Conservation (phyloP, 2,113 vertebrate genomes). For the Gila orcuttii region DNA sequence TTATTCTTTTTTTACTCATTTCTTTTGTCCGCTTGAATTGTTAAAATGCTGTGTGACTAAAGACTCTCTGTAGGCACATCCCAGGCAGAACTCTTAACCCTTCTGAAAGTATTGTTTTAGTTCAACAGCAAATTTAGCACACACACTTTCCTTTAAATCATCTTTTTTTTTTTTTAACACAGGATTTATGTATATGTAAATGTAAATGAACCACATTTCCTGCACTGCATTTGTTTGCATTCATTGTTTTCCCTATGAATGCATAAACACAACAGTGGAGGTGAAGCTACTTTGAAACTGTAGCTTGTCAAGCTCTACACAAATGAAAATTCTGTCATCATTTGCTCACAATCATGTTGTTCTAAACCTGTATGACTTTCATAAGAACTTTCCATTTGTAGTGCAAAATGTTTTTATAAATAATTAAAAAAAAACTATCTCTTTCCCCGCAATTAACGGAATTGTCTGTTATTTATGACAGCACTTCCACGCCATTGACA, state of each 20-base stretch:
- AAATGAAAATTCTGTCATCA: not conserved
- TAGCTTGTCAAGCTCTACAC: not conserved
- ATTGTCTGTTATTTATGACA: no score
- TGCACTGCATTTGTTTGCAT: not conserved
- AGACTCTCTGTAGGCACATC: not conserved
- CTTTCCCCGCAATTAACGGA: no score
- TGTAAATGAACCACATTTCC: not conserved
- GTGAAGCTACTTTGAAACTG: not conserved
- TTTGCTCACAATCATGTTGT: no score
- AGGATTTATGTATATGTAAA: not conserved
- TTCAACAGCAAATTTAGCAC: not conserved
- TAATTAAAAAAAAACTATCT: no score
- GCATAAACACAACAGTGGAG: not conserved
- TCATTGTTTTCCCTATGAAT: not conserved
- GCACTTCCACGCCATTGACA: no score
- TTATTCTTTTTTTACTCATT: not conserved
- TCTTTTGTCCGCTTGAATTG: not conserved
- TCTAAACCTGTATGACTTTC: no score
- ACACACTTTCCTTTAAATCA: not conserved
- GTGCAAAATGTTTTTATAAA: not conserved
- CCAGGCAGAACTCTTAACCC: not conserved
- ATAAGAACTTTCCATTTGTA: not conserved
- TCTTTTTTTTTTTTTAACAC: not conserved
- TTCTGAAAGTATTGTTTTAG: not conserved
- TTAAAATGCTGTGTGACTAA: conserved; percentile 11